phyloP scores from a whole-genome alignment of 2,113 vertebrate genomes.

The Zootoca vivipara region DNA sequence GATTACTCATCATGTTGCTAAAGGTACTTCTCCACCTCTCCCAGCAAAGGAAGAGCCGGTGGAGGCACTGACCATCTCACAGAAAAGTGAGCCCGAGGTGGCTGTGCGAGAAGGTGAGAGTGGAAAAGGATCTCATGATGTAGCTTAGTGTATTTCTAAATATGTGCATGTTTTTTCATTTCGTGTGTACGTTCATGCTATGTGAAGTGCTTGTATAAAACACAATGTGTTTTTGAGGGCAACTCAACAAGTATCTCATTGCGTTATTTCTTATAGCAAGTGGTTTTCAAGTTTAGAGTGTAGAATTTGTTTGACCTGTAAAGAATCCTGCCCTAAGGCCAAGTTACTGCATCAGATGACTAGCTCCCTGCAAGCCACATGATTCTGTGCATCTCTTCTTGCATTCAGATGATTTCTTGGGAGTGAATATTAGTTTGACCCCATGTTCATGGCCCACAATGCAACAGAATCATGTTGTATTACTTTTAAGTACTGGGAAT shows the following conservation, averaged over 20 bases:
- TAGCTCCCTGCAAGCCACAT: neutral
- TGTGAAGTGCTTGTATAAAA: neutral
- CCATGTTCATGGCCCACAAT: neutral
- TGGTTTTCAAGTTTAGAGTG: neutral
- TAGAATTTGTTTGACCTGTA: neutral
- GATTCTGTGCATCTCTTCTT: neutral
- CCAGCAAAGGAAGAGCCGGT: constrained; percentile 89
- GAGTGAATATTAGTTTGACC: constrained; percentile 23
- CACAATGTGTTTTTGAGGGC: neutral
- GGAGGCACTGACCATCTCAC: constrained; percentile 88
- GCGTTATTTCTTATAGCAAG: accelerated
- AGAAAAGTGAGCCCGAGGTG: constrained; percentile 80
- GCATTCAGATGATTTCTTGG: neutral
- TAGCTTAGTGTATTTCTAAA: constrained; percentile 38
- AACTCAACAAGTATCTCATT: accelerated
- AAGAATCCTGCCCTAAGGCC: neutral
- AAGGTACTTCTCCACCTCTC: constrained; percentile 84
- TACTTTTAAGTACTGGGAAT: neutral
- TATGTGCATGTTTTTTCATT: constrained; percentile 53
- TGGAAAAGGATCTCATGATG: constrained; percentile 15
- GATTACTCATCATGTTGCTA: constrained; percentile 85
- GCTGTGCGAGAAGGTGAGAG: constrained; percentile 83
- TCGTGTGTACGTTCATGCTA: constrained; percentile 15
- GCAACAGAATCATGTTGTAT: constrained; percentile 1
- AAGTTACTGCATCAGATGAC: neutral